Evolutionary conservation across 2,797 vertebrate genomes (phyloP).

Genomic region (Rhinella marina): DNA sequence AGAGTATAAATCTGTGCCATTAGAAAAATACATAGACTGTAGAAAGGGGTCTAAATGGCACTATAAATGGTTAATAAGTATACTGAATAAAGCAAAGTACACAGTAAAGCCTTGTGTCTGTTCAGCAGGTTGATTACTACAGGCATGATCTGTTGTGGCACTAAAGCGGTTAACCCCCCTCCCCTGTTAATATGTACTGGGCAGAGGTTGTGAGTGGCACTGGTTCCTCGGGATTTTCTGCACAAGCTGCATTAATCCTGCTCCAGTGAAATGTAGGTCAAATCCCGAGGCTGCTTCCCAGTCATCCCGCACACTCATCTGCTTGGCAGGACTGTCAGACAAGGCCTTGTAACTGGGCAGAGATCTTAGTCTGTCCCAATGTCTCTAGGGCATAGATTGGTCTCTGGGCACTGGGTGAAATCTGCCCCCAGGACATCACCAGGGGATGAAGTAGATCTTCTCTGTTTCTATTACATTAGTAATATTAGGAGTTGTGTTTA

Average conservation of each 20-base stretch:
- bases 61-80: not conserved
- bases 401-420: constrained; percentile 6
- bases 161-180: constrained; percentile 35
- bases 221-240: constrained; percentile 53
- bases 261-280: constrained; percentile 59
- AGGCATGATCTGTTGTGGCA: constrained; percentile 19
- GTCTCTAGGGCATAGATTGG: constrained; percentile 21
- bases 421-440: not conserved
- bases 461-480: not conserved
- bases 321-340: constrained; percentile 49
- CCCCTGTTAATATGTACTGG: constrained; percentile 14
- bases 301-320: constrained; percentile 47
- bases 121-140: not conserved
- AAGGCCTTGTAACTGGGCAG: constrained; percentile 39
- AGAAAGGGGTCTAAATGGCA: not conserved
- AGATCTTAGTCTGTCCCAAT: constrained; percentile 31
- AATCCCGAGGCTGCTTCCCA: constrained; percentile 49
- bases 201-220: constrained; percentile 36
- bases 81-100: not conserved
- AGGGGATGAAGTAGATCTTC: not conserved
- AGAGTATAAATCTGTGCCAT: not conserved
- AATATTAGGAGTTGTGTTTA: not conserved
- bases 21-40: not conserved
- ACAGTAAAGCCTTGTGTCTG: not conserved
- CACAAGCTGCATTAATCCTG: constrained; percentile 57